A percentile compares a stretch with the other conserved stretches of the same genome.
Conservation (phyloP, 30 jellyfish, hydroid and myxozoan genomes). For the Aurelia sp. region DNA sequence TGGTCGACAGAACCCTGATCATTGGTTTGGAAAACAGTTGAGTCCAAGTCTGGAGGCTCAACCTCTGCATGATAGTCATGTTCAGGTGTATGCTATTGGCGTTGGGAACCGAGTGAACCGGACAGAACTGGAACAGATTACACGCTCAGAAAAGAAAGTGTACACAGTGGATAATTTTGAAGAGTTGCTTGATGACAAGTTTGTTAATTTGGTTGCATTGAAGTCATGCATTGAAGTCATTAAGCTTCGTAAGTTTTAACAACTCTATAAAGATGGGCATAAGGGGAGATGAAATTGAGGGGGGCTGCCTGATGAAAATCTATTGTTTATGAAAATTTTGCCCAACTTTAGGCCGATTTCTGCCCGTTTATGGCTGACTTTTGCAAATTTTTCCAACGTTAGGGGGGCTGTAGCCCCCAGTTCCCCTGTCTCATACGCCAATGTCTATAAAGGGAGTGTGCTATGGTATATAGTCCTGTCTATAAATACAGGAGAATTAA, state of each 20-base stretch:
- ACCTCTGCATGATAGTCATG: slow-evolving; percentile 21
- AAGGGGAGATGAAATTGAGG: too few species aligned
- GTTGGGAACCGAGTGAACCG: slow-evolving; percentile 50
- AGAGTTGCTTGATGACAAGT: slow-evolving; percentile 40
- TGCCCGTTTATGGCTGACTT: too few species aligned
- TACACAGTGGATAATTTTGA: slow-evolving; percentile 55
- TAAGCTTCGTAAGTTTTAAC: background rate
- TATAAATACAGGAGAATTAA: too few species aligned
- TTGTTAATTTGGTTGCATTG: slow-evolving; percentile 52
- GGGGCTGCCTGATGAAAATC: too few species aligned
- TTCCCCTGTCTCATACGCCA: too few species aligned
- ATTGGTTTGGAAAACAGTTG: slow-evolving; percentile 11
- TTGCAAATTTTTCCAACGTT: too few species aligned
- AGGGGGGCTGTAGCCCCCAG: too few species aligned
- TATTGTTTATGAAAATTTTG: too few species aligned
- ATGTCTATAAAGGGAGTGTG: too few species aligned
- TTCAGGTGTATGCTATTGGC: slow-evolving; percentile 62
- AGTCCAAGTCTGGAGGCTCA: slow-evolving; percentile 49
- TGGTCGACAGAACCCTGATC: slow-evolving; percentile 75
- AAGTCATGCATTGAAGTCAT: slow-evolving; percentile 31
- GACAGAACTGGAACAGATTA: slow-evolving; percentile 57
- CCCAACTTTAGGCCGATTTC: too few species aligned
- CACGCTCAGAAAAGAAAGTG: slow-evolving; percentile 41
- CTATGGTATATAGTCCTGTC: too few species aligned
- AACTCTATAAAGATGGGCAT: background rate